phyloP scores from a whole-genome alignment of 2,113 vertebrate species.

The Tetrao urogallus region DNA sequence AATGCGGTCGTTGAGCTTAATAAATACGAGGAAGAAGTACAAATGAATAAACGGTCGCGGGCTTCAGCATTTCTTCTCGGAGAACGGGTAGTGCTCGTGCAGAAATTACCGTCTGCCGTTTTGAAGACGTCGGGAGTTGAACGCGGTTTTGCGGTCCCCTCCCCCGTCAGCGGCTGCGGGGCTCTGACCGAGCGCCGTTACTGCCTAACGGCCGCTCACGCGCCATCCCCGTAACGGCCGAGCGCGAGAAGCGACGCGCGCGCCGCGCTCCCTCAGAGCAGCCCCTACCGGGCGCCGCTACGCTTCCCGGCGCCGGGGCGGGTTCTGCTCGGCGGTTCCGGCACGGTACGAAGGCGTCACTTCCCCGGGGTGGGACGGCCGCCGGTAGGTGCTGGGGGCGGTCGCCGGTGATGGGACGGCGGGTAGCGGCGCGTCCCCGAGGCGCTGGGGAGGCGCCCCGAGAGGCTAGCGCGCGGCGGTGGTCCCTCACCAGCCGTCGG shows the following conservation, averaged over 20 bases:
- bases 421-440: neutral
- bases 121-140: no score
- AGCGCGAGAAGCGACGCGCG: neutral
- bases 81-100: fast-evolving
- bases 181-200: neutral
- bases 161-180: no score
- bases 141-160: neutral
- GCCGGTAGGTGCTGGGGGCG: neutral
- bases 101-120: fast-evolving
- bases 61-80: neutral
- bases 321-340: neutral
- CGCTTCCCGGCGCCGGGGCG: no score
- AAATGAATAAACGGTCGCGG: fast-evolving
- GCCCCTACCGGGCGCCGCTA: no score
- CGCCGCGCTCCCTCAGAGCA: neutral
- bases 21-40: neutral
- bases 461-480: neutral
- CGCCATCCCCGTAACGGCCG: no score
- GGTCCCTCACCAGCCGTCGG: neutral
- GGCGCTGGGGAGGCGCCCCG: no score
- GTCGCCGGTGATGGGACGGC: neutral
- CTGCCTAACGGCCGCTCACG: neutral
- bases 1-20: neutral
- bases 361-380: neutral
- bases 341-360: neutral